Percentiles rank a stretch among this genome's conserved stretches.
phyloP scores from a whole-genome alignment of 2,888 invertebrate genomes.

The Tachina lurida region DNA sequence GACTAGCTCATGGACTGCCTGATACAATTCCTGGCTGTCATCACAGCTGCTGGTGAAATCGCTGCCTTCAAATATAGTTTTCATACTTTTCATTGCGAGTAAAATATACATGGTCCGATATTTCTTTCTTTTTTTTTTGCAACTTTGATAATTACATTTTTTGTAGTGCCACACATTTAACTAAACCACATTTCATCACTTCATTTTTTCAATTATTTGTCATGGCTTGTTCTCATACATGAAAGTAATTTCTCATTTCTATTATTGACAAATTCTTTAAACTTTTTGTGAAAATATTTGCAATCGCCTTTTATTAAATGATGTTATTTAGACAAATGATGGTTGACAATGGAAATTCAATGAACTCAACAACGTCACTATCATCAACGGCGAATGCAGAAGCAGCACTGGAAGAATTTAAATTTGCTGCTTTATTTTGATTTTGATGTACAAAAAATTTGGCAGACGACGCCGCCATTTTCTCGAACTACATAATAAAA shows the following conservation, averaged over 20 bases:
- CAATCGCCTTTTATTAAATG: constrained; percentile 60
- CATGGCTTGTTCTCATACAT: neutral
- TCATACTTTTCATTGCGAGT: neutral
- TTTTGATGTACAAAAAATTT: constrained; percentile 83
- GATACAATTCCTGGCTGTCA: constrained; percentile 9
- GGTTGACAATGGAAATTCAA: constrained; percentile 74
- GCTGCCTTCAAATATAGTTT: constrained; percentile 9
- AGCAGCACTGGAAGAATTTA: constrained; percentile 80
- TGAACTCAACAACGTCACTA: constrained; percentile 75
- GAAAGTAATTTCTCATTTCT: constrained; percentile 39
- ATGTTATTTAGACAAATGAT: constrained; percentile 72
- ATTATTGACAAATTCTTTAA: constrained; percentile 60
- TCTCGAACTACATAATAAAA: constrained; percentile 77
- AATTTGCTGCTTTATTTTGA: constrained; percentile 81
- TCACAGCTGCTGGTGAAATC: constrained; percentile 69
- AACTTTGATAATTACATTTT: constrained; percentile 29
- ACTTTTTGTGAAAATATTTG: constrained; percentile 71
- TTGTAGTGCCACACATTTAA: constrained; percentile 24
- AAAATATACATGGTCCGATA: neutral
- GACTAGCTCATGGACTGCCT: constrained; percentile 44
- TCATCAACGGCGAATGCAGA: constrained; percentile 73
- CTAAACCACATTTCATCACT: constrained; percentile 11
- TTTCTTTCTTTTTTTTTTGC: constrained; percentile 12
- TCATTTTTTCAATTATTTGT: neutral
- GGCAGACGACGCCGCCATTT: constrained; percentile 83